These are phyloP conservation scores for Lophius americanus DNA, from an alignment of 2,797 vertebrate species.

Conservation along the genomic window DNA sequence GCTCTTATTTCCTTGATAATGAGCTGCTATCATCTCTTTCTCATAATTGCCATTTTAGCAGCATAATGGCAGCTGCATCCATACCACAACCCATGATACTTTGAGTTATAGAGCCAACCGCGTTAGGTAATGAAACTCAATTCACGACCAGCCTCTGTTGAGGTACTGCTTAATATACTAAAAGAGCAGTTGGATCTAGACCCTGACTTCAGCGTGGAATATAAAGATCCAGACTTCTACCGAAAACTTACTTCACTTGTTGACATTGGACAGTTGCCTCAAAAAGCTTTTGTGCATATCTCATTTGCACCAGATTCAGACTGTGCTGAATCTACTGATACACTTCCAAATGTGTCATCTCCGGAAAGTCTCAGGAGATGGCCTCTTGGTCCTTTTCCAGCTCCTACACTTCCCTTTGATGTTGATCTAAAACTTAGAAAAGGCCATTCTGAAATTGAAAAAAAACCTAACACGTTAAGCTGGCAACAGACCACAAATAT, in stretches of 20 bases:
- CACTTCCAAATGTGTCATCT: constrained; percentile 31
- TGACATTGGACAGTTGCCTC: constrained; percentile 46
- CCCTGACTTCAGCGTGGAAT: constrained; percentile 35
- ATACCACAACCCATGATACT: constrained; percentile 5
- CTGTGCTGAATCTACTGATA: constrained; percentile 22
- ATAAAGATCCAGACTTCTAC: constrained; percentile 57
- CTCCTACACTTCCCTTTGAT: constrained; percentile 46
- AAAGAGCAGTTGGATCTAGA: constrained; percentile 38
- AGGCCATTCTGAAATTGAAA: constrained; percentile 43
- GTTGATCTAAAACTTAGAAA: constrained; percentile 39
- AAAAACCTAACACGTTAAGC: constrained; percentile 13
- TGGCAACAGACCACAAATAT: constrained; percentile 47
- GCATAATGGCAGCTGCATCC: background rate
- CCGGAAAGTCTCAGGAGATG: constrained; percentile 39
- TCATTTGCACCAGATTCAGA: constrained; percentile 17
- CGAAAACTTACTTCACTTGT: constrained; percentile 33
- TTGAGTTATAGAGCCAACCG: constrained; percentile 9
- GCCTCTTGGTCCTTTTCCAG: constrained; percentile 32
- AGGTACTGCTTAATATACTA: constrained; percentile 27
- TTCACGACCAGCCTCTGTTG: constrained; percentile 36
- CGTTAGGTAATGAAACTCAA: constrained; percentile 45
- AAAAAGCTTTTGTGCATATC: constrained; percentile 47
- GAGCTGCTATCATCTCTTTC: no score
- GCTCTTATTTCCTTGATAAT: no score
- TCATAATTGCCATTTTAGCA: background rate